These are phyloP conservation scores for Cottus gobio DNA, from an alignment of 2,113 vertebrate species.

Conservation along the genomic window DNA sequence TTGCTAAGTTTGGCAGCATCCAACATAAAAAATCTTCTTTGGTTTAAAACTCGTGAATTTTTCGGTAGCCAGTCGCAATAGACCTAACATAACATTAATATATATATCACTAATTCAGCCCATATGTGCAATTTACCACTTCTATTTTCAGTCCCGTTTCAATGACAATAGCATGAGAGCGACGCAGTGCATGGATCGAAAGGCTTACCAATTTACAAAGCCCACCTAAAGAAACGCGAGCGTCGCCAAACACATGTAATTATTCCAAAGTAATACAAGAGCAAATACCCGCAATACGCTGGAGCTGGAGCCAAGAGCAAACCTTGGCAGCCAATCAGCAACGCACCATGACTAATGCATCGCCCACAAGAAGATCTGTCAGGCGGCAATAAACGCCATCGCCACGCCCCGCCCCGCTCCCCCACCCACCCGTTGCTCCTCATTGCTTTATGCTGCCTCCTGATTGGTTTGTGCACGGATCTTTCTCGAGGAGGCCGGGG, in stretches of 20 bases:
- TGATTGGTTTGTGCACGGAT: neutral
- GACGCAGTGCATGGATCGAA: neutral
- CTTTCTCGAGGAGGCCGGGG: neutral
- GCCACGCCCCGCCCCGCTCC: neutral
- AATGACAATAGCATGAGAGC: neutral
- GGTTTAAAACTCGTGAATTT: neutral
- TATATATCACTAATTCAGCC: neutral
- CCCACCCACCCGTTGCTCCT: neutral
- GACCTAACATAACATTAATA: neutral
- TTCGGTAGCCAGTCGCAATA: neutral
- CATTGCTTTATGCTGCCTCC: neutral
- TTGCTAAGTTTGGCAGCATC: neutral
- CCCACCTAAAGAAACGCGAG: constrained; percentile 14
- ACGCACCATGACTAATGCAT: constrained; percentile 51
- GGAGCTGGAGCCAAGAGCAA: constrained; percentile 39
- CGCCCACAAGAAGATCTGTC: constrained; percentile 51
- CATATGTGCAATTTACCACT: neutral
- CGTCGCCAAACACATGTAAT: constrained; percentile 5
- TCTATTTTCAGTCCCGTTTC: neutral
- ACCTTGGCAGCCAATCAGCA: constrained; percentile 36
- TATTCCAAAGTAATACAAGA: constrained; percentile 23
- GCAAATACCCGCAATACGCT: constrained; percentile 22
- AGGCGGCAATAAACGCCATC: constrained; percentile 20
- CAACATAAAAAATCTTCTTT: neutral
- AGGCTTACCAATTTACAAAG: neutral